These are phyloP conservation scores for Melipona quadrifasciata DNA, from an alignment of 1,140 invertebrate genomes.

Conservation along the genomic window DNA sequence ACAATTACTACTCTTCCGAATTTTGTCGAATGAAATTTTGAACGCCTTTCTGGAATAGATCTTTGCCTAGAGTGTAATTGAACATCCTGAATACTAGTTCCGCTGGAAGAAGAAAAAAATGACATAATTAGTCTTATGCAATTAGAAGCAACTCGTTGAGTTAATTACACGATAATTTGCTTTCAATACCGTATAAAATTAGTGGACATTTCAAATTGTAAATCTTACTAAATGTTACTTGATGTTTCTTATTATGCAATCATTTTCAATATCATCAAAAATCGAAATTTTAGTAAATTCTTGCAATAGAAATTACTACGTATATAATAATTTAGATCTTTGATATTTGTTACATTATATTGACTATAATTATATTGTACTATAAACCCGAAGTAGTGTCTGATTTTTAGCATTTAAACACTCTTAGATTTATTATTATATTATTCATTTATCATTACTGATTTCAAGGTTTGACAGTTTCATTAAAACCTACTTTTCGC, in stretches of 20 bases:
- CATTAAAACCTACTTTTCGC: constrained; percentile 82
- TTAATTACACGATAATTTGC: constrained; percentile 7
- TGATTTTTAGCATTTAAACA: no score
- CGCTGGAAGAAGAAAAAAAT: constrained; percentile 79
- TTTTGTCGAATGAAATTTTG: constrained; percentile 86
- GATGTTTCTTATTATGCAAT: background rate
- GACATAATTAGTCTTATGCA: constrained; percentile 16
- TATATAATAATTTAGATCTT: background rate
- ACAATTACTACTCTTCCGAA: constrained; percentile 62
- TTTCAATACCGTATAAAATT: constrained; percentile 24
- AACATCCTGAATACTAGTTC: constrained; percentile 97
- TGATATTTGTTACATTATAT: background rate
- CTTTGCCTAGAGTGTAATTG: constrained; percentile 91
- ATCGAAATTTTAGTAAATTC: background rate
- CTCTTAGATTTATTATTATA: no score
- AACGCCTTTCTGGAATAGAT: constrained; percentile 89
- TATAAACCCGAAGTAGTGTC: no score
- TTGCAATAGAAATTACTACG: background rate
- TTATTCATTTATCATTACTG: no score
- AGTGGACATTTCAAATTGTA: background rate
- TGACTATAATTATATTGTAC: background rate
- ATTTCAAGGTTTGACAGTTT: background rate
- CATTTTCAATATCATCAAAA: background rate
- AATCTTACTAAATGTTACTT: background rate
- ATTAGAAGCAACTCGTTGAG: background rate